Conservation (phyloP, 30 jellyfish, hydroid and myxozoan genomes). For the Aurelia aurita region DNA sequence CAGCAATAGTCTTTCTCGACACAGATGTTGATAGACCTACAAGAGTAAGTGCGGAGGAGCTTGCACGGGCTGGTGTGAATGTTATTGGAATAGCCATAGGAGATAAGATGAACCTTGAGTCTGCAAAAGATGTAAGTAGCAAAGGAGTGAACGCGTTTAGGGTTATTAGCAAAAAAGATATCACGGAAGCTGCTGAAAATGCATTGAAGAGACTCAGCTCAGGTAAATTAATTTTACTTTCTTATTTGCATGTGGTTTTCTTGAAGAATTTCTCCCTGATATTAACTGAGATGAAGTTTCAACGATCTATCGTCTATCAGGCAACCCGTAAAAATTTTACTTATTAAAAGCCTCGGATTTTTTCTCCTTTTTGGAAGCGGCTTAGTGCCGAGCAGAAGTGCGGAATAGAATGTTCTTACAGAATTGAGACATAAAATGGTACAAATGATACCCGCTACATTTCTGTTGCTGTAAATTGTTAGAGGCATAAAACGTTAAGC, state of each 20-base stretch:
- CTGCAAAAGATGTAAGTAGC: neutral
- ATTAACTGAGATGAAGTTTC: too few species aligned
- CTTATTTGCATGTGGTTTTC: neutral
- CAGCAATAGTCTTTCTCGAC: conserved; percentile 27
- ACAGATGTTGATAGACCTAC: conserved; percentile 12
- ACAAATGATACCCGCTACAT: too few species aligned
- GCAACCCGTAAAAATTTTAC: too few species aligned
- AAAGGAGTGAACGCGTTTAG: conserved; percentile 7
- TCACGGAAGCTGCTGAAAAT: neutral
- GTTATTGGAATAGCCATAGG: conserved; percentile 14
- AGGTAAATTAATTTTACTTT: neutral
- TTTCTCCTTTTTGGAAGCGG: too few species aligned
- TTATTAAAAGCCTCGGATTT: too few species aligned
- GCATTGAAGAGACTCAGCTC: neutral
- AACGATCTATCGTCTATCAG: too few species aligned
- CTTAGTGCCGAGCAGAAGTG: too few species aligned
- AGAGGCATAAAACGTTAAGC: too few species aligned
- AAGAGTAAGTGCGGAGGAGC: conserved; percentile 19
- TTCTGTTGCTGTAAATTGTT: too few species aligned
- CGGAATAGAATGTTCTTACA: too few species aligned
- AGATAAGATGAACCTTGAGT: neutral
- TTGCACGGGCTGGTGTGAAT: conserved; percentile 12
- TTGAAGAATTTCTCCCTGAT: too few species aligned
- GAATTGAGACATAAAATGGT: too few species aligned
- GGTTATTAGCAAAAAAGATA: neutral